These are phyloP conservation scores for Rhinoderma darwinii DNA, from an alignment of 2,113 vertebrate genomes.

Conservation along the genomic window DNA sequence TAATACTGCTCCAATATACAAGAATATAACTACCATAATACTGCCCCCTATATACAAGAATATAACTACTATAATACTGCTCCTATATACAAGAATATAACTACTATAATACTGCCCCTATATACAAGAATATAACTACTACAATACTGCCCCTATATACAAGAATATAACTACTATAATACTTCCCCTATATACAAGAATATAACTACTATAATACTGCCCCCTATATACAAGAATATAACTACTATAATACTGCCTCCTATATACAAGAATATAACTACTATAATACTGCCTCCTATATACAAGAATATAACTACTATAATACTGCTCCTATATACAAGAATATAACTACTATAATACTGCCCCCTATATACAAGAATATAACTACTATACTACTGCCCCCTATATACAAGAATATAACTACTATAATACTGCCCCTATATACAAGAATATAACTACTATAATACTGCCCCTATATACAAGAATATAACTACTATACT, in stretches of 20 bases:
- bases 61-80: slow-evolving; percentile 21
- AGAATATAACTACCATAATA: slow-evolving; percentile 17
- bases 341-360: slow-evolving; percentile 15
- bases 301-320: slow-evolving; percentile 8
- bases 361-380: not conserved
- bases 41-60: not conserved
- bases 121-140: slow-evolving; percentile 7
- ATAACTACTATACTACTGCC: too few relatives aligned
- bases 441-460: slow-evolving; percentile 6
- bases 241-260: not conserved
- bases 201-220: not conserved
- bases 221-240: not conserved
- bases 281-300: not conserved
- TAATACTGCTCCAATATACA: slow-evolving; percentile 9
- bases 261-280: not conserved
- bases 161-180: slow-evolving; percentile 15
- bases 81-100: slow-evolving; percentile 12
- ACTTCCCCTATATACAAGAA: not conserved
- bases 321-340: slow-evolving; percentile 1
- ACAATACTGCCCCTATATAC: not conserved
- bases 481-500: slow-evolving; percentile 2
- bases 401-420: not conserved
- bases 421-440: not conserved
- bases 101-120: slow-evolving; percentile 8
- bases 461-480: not conserved